Evolutionary conservation across 2,113 vertebrate genomes (phyloP).

Genomic region (Notechis scutatus): DNA sequence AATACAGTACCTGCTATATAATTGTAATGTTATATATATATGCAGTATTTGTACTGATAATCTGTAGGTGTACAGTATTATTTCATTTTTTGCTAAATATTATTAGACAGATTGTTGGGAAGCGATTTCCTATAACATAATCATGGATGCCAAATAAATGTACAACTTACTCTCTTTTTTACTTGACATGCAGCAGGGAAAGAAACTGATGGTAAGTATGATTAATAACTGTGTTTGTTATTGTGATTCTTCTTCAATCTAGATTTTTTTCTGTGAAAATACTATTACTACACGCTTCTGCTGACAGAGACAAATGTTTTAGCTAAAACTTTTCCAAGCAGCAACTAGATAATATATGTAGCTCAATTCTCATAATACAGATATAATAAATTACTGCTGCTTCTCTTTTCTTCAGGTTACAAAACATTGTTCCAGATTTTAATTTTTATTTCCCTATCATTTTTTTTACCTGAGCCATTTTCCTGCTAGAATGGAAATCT

Average conservation of each 20-base stretch:
- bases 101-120: background rate
- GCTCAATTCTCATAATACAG: background rate
- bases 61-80: background rate
- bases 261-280: background rate
- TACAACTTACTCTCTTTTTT: background rate
- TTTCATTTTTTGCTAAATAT: background rate
- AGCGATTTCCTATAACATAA: background rate
- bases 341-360: background rate
- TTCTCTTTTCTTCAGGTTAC: background rate
- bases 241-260: background rate
- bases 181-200: background rate
- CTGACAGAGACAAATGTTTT: background rate
- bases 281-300: background rate
- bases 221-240: background rate
- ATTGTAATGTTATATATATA: background rate
- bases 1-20: background rate
- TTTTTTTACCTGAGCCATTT: background rate
- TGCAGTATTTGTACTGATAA: background rate
- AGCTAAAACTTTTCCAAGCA: background rate
- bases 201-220: background rate
- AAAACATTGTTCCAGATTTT: background rate
- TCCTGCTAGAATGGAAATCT: background rate
- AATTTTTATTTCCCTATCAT: background rate
- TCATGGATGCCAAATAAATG: background rate
- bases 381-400: background rate